Evolutionary conservation across 2,888 invertebrate genomes (phyloP).

Genomic region (Polydrusus pterygomalis): DNA sequence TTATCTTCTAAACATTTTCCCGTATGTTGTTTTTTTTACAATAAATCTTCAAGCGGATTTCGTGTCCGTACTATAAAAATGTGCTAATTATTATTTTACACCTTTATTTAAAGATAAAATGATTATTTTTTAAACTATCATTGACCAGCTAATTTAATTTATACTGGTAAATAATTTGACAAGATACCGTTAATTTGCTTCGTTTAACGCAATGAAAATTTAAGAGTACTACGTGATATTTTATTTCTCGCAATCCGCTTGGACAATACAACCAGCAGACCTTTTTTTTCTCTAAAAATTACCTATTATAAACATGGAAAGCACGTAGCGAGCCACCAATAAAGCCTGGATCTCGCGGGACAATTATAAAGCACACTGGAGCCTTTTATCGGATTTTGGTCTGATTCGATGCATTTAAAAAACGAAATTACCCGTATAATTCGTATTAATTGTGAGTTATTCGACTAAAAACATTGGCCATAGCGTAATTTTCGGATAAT

Average conservation of each 20-base stretch:
- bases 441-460: constrained; percentile 49
- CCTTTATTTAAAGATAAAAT: no score
- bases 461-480: constrained; percentile 23
- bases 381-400: constrained; percentile 42
- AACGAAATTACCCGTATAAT: constrained; percentile 48
- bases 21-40: no score
- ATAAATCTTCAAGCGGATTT: no score
- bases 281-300: constrained; percentile 20
- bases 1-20: no score
- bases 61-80: no score
- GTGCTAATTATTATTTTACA: no score
- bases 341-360: constrained; percentile 33
- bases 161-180: no score
- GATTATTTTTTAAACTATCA: no score
- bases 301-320: constrained; percentile 23
- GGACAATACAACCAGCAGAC: constrained; percentile 6
- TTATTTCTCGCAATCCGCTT: neutral
- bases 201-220: constrained; percentile 8
- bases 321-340: constrained; percentile 29
- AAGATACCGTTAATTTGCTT: no score
- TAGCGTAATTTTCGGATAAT: constrained; percentile 33
- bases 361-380: constrained; percentile 44
- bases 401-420: constrained; percentile 49
- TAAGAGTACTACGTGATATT: constrained; percentile 5
- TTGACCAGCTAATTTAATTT: no score